Evolutionary conservation across 2,797 vertebrate genomes (phyloP).

Genomic region (Allochrocebus solatus): DNA sequence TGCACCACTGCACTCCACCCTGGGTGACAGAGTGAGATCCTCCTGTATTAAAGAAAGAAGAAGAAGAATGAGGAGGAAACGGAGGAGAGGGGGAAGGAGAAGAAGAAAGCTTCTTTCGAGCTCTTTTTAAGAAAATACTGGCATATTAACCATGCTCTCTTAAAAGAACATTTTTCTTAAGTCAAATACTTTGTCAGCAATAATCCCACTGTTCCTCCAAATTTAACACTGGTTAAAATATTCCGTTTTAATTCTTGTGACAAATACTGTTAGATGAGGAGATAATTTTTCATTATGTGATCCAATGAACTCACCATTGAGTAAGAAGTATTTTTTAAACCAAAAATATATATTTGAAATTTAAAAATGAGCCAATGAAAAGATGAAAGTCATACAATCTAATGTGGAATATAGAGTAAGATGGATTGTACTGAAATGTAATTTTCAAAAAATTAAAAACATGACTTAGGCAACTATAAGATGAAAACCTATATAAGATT

Average conservation of each 20-base stretch:
- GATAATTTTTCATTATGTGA: neutral
- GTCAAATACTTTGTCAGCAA: neutral
- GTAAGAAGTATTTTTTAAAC: neutral
- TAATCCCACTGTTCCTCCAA: neutral
- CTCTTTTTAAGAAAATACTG: neutral
- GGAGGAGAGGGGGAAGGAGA: neutral
- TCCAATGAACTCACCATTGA: neutral
- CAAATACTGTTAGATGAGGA: neutral
- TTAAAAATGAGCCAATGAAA: neutral
- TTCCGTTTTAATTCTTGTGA: slow-evolving; percentile 28
- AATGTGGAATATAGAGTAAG: neutral
- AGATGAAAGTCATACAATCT: neutral
- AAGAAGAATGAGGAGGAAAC: neutral
- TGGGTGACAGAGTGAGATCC: neutral
- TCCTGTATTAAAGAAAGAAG: neutral
- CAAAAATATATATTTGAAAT: neutral
- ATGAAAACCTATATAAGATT: slow-evolving; percentile 3
- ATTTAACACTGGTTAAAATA: neutral
- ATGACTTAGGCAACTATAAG: neutral
- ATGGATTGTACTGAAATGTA: neutral
- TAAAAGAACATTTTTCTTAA: slow-evolving; percentile 20
- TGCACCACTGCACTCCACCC: neutral
- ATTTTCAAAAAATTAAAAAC: slow-evolving; percentile 21
- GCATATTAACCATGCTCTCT: neutral
- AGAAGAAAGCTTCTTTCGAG: neutral